These are phyloP conservation scores for Rhinoptilus africanus DNA, from an alignment of 2,113 vertebrate species.

Conservation along the genomic window DNA sequence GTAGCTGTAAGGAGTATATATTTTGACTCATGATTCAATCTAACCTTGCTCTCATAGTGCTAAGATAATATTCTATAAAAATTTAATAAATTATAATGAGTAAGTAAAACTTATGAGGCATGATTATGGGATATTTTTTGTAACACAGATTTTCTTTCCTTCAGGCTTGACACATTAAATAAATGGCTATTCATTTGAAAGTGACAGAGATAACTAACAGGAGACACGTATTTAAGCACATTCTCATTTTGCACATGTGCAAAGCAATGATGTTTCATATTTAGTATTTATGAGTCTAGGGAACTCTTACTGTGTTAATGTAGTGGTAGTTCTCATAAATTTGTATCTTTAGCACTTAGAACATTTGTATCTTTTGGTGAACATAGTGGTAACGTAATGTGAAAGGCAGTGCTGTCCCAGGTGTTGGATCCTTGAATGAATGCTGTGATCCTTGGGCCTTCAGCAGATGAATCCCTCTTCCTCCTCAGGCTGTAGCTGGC, in stretches of 20 bases:
- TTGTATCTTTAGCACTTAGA: not conserved
- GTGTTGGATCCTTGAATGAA: not conserved
- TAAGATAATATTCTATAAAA: slow-evolving; percentile 7
- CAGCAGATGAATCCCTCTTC: not conserved
- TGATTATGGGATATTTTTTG: not conserved
- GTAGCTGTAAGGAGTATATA: not conserved
- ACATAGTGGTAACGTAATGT: not conserved
- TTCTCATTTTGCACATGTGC: not conserved
- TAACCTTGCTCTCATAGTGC: not conserved
- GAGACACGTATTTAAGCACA: not conserved
- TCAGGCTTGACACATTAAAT: not conserved
- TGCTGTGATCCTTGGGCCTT: not conserved
- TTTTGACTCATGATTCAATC: not conserved
- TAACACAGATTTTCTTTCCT: not conserved
- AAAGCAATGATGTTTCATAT: not conserved
- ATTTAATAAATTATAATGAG: not conserved
- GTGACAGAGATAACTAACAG: not conserved
- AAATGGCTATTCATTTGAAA: slow-evolving; percentile 6
- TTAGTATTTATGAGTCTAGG: slow-evolving; percentile 37
- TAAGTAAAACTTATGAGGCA: not conserved
- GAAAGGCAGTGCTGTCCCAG: not conserved
- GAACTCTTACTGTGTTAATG: not conserved
- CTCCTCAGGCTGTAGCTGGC: not conserved
- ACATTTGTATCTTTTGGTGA: not conserved
- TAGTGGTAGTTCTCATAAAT: not conserved